A percentile compares a stretch with the other conserved stretches of the same genome.
phyloP scores from a whole-genome alignment of 2,888 invertebrate genomes.

The Cactoblastis cactorum region DNA sequence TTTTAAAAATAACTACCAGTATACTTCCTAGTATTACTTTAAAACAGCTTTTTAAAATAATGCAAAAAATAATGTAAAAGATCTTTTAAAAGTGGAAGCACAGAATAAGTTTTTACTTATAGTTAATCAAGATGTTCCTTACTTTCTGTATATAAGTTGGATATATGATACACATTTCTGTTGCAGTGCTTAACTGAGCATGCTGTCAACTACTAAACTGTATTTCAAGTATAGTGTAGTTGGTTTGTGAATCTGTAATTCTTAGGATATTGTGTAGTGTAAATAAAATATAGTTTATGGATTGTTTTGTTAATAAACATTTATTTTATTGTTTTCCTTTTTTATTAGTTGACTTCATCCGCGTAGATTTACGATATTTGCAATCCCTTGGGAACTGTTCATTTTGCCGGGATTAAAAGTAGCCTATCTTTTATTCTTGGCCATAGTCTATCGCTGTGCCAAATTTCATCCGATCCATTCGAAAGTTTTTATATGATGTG shows the following conservation, averaged over 20 bases:
- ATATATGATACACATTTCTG: not conserved
- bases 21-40: not conserved
- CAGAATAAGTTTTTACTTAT: too few relatives aligned
- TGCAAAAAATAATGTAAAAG: not conserved
- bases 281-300: conserved; percentile 17
- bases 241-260: conserved; percentile 11
- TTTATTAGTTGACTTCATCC: not conserved
- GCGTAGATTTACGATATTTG: not conserved
- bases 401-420: too few relatives aligned
- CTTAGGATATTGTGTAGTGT: conserved; percentile 10
- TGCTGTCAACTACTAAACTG: not conserved
- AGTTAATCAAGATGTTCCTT: too few relatives aligned
- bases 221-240: not conserved
- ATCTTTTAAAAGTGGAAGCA: not conserved
- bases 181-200: conserved; percentile 1
- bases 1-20: conserved; percentile 5
- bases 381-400: too few relatives aligned
- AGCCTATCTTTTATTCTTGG: too few relatives aligned
- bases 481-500: too few relatives aligned
- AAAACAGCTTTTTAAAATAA: not conserved
- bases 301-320: conserved; percentile 10
- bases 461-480: too few relatives aligned
- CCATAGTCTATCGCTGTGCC: too few relatives aligned
- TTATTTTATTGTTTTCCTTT: conserved; percentile 1
- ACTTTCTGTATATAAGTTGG: too few relatives aligned